Evolutionary conservation across 2,113 vertebrate species (phyloP), one percentile per base, ranked within the genome.

Genomic region (Gadus chalcogrammus): DNA sequence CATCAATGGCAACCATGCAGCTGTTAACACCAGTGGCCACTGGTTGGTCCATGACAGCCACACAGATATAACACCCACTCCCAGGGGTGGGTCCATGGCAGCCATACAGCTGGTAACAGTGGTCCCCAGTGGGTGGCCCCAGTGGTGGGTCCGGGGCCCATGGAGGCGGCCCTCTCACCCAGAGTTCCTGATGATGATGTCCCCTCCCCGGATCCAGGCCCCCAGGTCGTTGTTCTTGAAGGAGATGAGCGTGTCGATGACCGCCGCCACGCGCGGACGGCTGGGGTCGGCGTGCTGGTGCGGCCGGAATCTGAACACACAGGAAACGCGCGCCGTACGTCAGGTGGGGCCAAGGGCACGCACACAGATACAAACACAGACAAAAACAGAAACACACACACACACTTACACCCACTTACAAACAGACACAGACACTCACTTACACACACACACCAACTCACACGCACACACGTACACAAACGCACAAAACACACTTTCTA

Each of bases 141-240:
- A 4, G 42, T 13, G 42, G 7, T 12, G 8, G 42, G 11, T 27
- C 12, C 8, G 59, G 55, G 73, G 7, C 22, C 3, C n/a, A 22
- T 18, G 6, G 7, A 35, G 31, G 31, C 31, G 4, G 31, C 31
- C 3, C 6, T 72, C 90, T 71, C 87, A 99, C 97, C 94, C 96
- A 5, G 97, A 98, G 84, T 97, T 96, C 74, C 89, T 91, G 79
- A 99, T 94, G 62, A 96, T 61, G 66, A 99, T 95, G 83, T 99
- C 97, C 20, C 97, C 97, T 22, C 97, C 97, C 8, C 97, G 90
- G 80, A 99, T 94, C 97, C 97, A 99, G 3, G 95, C 96, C 3
- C 97, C 97, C 0, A 97, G 90, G 82, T 99, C 97, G 18, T 99
- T 99, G 85, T 99, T 99, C 94, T 98, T 99, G 89, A 96, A 99